Base-by-base conservation (phyloP, 53 echinoderm and acorn worm genomes). In the Pentamera pediparva region DNA sequence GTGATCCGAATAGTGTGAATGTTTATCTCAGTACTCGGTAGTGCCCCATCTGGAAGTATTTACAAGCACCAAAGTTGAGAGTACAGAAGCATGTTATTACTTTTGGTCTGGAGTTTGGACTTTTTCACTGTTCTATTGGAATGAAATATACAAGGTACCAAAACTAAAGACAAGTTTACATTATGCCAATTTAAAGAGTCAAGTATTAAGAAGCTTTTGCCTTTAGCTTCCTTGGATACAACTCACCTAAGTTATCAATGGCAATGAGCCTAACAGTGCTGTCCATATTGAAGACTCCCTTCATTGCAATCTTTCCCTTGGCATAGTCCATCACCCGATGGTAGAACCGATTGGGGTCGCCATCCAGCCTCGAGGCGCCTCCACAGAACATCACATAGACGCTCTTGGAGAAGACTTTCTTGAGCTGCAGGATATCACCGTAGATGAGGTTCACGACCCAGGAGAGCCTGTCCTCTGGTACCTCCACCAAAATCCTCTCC, bases 281-380 rank as follows among this genome's bases (percentile, higher is more conserved):
- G 33, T 94, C 87, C 94, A 93, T 89, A 71, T 90, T 79, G 38
- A 94, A 94, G 19, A 94, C 87, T 34, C 76, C 94, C 41, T 83
- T 77, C 94, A 94, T 94, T 6, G 94, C 87, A 28, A 90, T 84
- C 39, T 73, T 81, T 30, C 84, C 90, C 47, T 81, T 81, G 13
- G 90, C 87, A 27, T 94, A 87, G 39, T 83, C 87, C 71, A 90
- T 77, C 37, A 94, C 75, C 29, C 85, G 55, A 40, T 82, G 59
- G 41, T 60, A 90, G 73, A 94, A 94, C 38, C 84, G 41, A 57
- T 94, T 78, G 0, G 84, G 84, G 25, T 72, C 79, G 1, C 71
- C 75, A 32, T 61, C 29, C 32, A 61, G n/a, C 34, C 34, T 27
- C 32, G 35, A 25, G 25, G 26, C 38, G 40, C 63, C 75, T 11